phyloP scores from a whole-genome alignment of 2,888 invertebrate genomes.

The Andrena minutula region DNA sequence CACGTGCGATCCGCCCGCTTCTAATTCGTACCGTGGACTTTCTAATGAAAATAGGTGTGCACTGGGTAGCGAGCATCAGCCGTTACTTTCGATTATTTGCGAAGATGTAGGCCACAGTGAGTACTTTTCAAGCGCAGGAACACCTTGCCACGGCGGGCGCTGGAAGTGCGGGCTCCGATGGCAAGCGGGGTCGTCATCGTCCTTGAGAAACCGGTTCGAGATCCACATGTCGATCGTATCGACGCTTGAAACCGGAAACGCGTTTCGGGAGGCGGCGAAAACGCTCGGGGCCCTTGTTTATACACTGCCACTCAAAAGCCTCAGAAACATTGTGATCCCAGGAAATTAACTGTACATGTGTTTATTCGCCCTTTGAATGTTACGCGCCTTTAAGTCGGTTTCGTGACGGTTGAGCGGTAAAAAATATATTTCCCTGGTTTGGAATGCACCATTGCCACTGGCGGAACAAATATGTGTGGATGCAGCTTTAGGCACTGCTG shows the following conservation, averaged over 20 bases:
- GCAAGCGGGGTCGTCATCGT: constrained; percentile 54
- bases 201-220: constrained; percentile 68
- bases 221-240: constrained; percentile 58
- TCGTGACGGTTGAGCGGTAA: neutral
- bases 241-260: constrained; percentile 64
- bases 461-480: no score
- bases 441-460: no score
- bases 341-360: no score
- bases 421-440: no score
- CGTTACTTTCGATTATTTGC: constrained; percentile 10
- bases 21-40: neutral
- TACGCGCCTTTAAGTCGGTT: neutral
- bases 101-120: constrained; percentile 18
- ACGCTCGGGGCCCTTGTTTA: constrained; percentile 25
- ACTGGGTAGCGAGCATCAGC: neutral
- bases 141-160: constrained; percentile 10
- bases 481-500: no score
- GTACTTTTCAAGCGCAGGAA: constrained; percentile 15
- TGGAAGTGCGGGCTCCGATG: constrained; percentile 32
- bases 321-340: neutral
- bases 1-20: neutral
- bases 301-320: neutral
- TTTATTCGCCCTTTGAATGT: no score
- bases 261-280: constrained; percentile 36
- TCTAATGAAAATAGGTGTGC: neutral